Evolutionary conservation across 1,140 invertebrate genomes (phyloP), one percentile per base, ranked within the genome.

Genomic region (Hylaeus anthracinus): DNA sequence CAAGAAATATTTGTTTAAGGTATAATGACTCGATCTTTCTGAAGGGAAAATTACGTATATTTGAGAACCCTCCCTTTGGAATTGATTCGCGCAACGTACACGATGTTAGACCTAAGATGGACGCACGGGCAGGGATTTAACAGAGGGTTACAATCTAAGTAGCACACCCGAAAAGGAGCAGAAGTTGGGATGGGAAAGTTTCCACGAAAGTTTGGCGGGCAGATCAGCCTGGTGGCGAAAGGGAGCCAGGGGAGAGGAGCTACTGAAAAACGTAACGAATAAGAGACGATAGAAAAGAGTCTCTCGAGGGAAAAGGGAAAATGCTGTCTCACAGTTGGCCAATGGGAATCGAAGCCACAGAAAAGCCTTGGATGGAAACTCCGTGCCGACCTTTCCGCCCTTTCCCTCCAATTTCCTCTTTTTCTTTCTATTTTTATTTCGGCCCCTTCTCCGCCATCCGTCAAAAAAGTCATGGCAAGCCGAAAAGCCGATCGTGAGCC

Each of bases 271-370:
- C 82, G 83, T 80, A 74, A 70, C 53, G 63, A 84, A 58, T 74
- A 63, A 70, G 14, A 71, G 55, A 45, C 41, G 58, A 58, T 53
- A 53, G 14, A 37, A 58, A 55, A 71, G 67, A 51, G 55, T 39
- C 58, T 55, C 55, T 39, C 9, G 51, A 61, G 70, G 65, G 82
- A 75, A 74, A 64, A 70, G 73, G 71, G 64, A 60, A 84, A 75
- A 85, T 75, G 60, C 15, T 48, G 64, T 77, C 56, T 76, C 60
- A 56, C 56, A 74, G 81, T 77, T 39, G 72, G 72, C 82, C 82
- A 85, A 84, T 85, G 72, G 77, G 76, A 73, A 85, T 85, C 77
- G 83, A 85, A 85, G 82, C 83, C 75, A 70, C 60, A 72, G 71
- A 75, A 84, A 84, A 84, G 78, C 81, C 56, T n/a, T 43, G 41